Percentiles rank a stretch among this genome's conserved stretches.
These are phyloP conservation scores for Onthophagus sagittarius DNA, from an alignment of 2,888 invertebrate species.

Conservation along the genomic window DNA sequence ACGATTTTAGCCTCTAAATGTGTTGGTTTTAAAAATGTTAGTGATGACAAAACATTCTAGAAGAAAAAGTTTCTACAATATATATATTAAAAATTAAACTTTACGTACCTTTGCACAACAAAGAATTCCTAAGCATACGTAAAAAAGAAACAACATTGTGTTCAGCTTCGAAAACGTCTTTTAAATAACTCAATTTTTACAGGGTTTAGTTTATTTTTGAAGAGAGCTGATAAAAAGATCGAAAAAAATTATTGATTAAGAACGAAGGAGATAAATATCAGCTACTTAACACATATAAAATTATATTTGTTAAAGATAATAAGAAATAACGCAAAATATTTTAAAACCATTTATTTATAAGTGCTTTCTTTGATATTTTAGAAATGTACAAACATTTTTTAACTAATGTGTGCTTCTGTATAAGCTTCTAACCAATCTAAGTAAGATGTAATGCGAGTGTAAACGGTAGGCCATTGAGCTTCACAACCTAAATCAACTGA, in stretches of 20 bases:
- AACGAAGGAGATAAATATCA: too few relatives aligned
- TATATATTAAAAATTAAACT: neutral
- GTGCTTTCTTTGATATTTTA: too few relatives aligned
- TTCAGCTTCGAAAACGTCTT: neutral
- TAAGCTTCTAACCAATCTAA: slow-evolving; percentile 1
- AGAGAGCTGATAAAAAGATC: too few relatives aligned
- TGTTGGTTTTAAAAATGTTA: neutral
- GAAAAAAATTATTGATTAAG: too few relatives aligned
- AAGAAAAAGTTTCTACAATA: neutral
- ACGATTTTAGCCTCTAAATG: slow-evolving; percentile 7
- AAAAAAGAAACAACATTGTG: neutral
- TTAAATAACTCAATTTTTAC: too few relatives aligned
- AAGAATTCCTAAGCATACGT: neutral
- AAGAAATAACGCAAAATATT: too few relatives aligned
- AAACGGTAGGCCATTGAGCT: slow-evolving; percentile 3
- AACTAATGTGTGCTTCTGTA: neutral
- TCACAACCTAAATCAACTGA: neutral
- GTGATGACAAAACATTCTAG: neutral
- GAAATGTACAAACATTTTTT: neutral
- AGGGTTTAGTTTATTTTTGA: too few relatives aligned
- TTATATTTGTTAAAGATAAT: too few relatives aligned
- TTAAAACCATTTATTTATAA: too few relatives aligned
- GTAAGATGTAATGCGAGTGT: neutral
- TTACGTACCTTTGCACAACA: neutral
- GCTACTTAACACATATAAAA: too few relatives aligned